Evolutionary conservation across 2,113 vertebrate genomes (phyloP).

Genomic region (Tapirus terrestris): DNA sequence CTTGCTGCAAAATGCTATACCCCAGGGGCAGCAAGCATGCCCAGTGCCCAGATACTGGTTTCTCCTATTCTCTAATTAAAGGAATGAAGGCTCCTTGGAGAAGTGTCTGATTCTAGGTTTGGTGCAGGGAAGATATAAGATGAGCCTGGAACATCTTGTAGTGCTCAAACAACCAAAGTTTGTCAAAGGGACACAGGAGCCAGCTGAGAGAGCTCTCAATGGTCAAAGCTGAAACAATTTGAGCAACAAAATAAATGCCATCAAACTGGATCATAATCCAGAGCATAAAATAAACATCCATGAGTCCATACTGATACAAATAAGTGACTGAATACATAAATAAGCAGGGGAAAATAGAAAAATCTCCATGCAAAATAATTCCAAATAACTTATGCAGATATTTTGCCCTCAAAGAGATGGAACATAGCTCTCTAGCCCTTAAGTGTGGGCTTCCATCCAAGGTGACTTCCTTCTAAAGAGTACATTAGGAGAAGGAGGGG

Average conservation of each 20-base stretch:
- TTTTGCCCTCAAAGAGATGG: background rate
- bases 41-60: too few relatives aligned
- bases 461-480: background rate
- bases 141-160: background rate
- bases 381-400: too few relatives aligned
- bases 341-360: background rate
- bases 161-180: background rate
- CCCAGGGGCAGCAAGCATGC: fast-evolving
- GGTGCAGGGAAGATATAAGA: too few relatives aligned
- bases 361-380: background rate
- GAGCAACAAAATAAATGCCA: background rate
- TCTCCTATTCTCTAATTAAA: background rate
- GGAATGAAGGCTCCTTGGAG: background rate
- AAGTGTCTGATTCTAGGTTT: background rate
- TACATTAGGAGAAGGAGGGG: fast-evolving
- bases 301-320: background rate
- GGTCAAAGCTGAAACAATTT: background rate
- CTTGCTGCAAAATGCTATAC: background rate
- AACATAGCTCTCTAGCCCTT: too few relatives aligned
- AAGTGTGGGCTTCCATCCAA: background rate
- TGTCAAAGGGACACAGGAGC: background rate
- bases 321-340: background rate
- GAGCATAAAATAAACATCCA: background rate
- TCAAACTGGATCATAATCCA: background rate
- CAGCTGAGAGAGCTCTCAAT: background rate